Evolutionary conservation across 2,113 vertebrate species (phyloP), one percentile per base, ranked within the genome.

Genomic region (Gallinago paraguaiae): DNA sequence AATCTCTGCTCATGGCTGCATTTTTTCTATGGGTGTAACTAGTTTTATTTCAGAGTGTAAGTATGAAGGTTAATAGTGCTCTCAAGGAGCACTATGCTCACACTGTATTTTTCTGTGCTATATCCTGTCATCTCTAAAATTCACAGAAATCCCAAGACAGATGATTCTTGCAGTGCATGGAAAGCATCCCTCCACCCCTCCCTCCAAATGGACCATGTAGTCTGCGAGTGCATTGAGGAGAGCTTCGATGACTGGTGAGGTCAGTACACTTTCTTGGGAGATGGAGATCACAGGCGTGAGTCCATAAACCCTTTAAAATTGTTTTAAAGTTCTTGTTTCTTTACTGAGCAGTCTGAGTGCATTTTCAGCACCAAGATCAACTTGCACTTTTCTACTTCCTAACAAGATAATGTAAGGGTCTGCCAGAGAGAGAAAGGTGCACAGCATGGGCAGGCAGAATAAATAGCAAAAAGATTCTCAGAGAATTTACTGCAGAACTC

Each of bases 41-140:
- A 24, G 56, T 51, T 92, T 93, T 96, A 81, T 92, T 96, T 93
- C 93, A 97, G 80, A 71, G 30, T 30, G 7, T 68, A 95, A 95
- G 61, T 78, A 88, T 92, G 92, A 94, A 56, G 51, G 43, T 39
- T 92, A 92, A 85, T 54, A 0, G 2, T 3, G 17, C 46, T 94
- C 68, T 77, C 46, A 67, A 56, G 80, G 45, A 95, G 70, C 77
- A 69, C 39, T 39, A 24, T 41, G 31, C 61, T 87, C 78, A n/a
- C n/a, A 18, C 75, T 83, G 57, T 70, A 51, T 82, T 68, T 95
- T 88, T 81, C 69, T 90, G 46, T 86, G 76, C 88, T 75, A 3
- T 39, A 35, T 93, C 39, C 69, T 88, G 60, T 86, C 43, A 39
- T 88, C 76, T 78, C 56, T 63, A 39, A 90, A 91, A 94, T 82